These are phyloP conservation scores for Ormyrus nitidulus DNA, from an alignment of 2,888 invertebrate genomes.

Conservation along the genomic window DNA sequence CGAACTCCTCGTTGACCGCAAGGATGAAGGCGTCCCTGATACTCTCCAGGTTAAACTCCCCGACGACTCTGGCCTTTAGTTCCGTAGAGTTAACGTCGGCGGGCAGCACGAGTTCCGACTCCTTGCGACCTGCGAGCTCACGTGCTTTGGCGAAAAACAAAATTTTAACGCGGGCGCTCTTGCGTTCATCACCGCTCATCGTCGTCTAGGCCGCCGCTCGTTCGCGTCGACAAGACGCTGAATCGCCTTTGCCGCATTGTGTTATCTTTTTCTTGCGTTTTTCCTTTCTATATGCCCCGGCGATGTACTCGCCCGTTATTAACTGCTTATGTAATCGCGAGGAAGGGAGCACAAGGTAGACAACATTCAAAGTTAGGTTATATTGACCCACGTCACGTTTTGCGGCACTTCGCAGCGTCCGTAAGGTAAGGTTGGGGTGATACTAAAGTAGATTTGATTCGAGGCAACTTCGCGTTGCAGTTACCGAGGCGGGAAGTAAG, in stretches of 20 bases:
- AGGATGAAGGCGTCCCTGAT: constrained; percentile 85
- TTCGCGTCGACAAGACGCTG: not conserved
- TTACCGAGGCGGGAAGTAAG: constrained; percentile 1
- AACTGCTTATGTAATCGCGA: constrained; percentile 9
- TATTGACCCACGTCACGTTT: not conserved
- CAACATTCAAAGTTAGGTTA: not conserved
- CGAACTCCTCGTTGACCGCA: constrained; percentile 90
- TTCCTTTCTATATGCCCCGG: not conserved
- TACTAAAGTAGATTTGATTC: too few species aligned
- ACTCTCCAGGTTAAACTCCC: constrained; percentile 80
- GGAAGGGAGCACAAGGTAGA: not conserved
- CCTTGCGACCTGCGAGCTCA: constrained; percentile 84
- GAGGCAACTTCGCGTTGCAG: constrained; percentile 39
- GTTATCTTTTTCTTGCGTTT: constrained; percentile 25
- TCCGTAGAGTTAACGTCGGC: constrained; percentile 77
- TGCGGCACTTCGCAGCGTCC: too few species aligned
- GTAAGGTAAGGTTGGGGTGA: not conserved
- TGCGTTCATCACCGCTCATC: not conserved
- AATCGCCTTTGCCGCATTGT: constrained; percentile 1
- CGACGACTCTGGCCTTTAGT: constrained; percentile 80
- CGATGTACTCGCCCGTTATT: not conserved
- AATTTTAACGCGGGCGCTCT: constrained; percentile 78
- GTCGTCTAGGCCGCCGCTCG: not conserved
- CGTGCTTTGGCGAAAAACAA: constrained; percentile 94
- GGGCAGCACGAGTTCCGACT: constrained; percentile 78